Conservation (phyloP, 2,888 invertebrate species). For the Diaphora mendica region DNA sequence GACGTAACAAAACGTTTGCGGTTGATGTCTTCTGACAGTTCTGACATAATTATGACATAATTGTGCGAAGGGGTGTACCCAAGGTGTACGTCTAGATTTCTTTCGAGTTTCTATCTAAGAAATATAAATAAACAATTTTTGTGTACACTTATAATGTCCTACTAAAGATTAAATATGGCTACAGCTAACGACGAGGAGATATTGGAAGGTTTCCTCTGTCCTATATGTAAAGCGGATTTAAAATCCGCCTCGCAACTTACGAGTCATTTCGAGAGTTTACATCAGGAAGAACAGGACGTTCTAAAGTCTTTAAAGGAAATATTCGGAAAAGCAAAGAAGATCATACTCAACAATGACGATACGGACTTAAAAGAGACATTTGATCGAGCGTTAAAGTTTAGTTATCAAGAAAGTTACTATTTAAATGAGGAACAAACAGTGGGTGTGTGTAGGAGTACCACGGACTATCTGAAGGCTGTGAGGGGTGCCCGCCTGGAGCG, state of each 20-base stretch:
- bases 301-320: conserved; percentile 93
- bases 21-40: conserved; percentile 6
- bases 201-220: conserved; percentile 97
- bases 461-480: conserved; percentile 91
- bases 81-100: too few species aligned
- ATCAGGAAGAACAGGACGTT: conserved; percentile 95
- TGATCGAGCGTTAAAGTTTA: conserved; percentile 83
- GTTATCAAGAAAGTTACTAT: conserved; percentile 69
- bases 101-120: conserved; percentile 18
- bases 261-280: conserved; percentile 95
- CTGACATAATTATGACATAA: background rate
- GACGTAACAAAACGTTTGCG: background rate
- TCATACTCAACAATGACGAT: conserved; percentile 78
- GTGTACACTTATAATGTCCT: conserved; percentile 29
- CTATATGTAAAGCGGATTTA: conserved; percentile 96
- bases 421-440: conserved; percentile 86
- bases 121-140: conserved; percentile 27
- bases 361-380: conserved; percentile 86
- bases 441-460: conserved; percentile 89
- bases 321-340: conserved; percentile 95
- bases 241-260: conserved; percentile 94
- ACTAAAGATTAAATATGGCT: conserved; percentile 67
- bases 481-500: conserved; percentile 90
- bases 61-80: conserved; percentile 46
- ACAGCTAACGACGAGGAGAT: conserved; percentile 87